A percentile compares a stretch with the other conserved stretches of the same genome.
Evolutionary conservation across 1,140 invertebrate species (phyloP).

Genomic region (Drosophila willistoni): DNA sequence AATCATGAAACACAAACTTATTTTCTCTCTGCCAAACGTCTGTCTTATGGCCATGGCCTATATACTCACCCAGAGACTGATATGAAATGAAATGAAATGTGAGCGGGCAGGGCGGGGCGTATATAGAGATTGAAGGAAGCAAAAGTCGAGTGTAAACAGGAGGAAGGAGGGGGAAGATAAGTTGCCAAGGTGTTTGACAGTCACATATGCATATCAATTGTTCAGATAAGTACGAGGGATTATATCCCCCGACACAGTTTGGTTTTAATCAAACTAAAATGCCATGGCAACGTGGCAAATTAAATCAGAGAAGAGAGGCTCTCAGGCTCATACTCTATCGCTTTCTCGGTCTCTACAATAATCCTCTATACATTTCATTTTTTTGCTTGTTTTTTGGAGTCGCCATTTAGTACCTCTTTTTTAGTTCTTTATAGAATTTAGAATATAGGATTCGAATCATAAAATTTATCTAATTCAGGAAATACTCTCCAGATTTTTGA

Average conservation of each 20-base stretch:
- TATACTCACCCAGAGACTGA: slow-evolving; percentile 20
- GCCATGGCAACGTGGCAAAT: slow-evolving; percentile 47
- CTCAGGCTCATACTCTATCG: background rate
- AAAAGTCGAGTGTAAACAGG: slow-evolving; percentile 1
- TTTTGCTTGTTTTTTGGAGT: background rate
- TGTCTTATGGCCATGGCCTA: slow-evolving; percentile 44
- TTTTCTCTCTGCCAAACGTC: slow-evolving; percentile 21
- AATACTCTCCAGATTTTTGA: too few species aligned
- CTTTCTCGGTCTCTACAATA: background rate
- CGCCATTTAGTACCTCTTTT: too few species aligned
- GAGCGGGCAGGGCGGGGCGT: background rate
- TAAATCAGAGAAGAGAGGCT: slow-evolving; percentile 17
- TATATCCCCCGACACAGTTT: slow-evolving; percentile 39
- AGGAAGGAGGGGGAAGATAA: slow-evolving; percentile 7
- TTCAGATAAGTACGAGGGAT: slow-evolving; percentile 43
- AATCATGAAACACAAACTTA: slow-evolving; percentile 50
- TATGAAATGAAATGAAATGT: background rate
- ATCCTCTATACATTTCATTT: background rate
- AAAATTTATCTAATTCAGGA: too few species aligned
- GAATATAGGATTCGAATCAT: too few species aligned
- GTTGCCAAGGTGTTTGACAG: slow-evolving; percentile 48
- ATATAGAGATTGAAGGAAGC: slow-evolving; percentile 6
- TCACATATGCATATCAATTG: slow-evolving; percentile 64
- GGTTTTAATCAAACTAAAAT: slow-evolving; percentile 81
- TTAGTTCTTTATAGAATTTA: too few species aligned